Evolutionary conservation across 2,797 vertebrate genomes (phyloP), one percentile per base, ranked within the genome.

Genomic region (Prunella strophiata): DNA sequence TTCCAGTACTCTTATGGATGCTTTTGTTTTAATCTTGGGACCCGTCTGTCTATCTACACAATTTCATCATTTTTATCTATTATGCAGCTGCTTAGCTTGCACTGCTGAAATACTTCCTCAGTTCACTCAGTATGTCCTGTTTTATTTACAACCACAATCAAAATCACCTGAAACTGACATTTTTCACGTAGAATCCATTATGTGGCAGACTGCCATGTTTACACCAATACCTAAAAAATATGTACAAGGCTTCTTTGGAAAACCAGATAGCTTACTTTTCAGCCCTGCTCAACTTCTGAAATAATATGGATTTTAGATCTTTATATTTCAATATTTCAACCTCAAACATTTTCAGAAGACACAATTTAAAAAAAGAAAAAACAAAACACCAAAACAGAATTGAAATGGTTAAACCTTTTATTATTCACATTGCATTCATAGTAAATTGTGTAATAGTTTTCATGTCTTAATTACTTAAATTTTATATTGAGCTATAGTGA

Each of bases 381-480:
- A 74, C 26, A 51, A 61, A 40, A 17, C 15, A 59, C 22, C 20
- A 50, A 74, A 68, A 26, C 10, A 26, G 92, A 86, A 73, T 13
- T 45, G 77, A 95, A 96, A 94, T 86, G 51, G 97, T 98, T 98
- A 98, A 98, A 80, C 45, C 40, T 96, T 97, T 98, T 97, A 98
- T 97, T 97, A 98, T 98, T 98, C 98, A 93, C 88, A 79, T 94
- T 84, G 91, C 97, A 97, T 98, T 97, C 92, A 96, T 97, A 96
- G 97, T 97, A 98, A 98, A 98, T 98, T 98, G 97, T 98, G 97
- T 98, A 98, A 98, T 97, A 98, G 98, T 98, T 98, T 98, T 98
- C 98, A 98, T 97, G 97, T 98, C 98, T 98, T 98, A 98, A 98
- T 98, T 98, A 98, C 98, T 98, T 98, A 98, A 98, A 98, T 98